Percentiles rank a stretch among this genome's conserved stretches.
These are phyloP conservation scores for Dasyurus viverrinus DNA, from an alignment of 2,113 vertebrate species.

Conservation along the genomic window DNA sequence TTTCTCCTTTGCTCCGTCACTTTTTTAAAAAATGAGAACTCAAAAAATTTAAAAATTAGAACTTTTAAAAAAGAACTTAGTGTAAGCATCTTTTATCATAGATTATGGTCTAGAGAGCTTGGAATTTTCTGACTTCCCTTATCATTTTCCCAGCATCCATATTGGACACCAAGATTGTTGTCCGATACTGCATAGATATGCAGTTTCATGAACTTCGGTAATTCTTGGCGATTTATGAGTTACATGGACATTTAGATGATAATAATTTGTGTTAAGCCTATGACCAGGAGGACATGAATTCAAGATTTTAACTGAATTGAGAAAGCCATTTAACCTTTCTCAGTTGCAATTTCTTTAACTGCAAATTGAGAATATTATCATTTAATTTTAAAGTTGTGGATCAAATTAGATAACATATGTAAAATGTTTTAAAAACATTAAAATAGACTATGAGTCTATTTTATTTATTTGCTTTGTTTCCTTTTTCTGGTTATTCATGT, in stretches of 20 bases:
- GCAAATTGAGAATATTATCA: background rate
- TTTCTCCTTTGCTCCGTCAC: no score
- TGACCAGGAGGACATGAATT: background rate
- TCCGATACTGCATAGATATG: background rate
- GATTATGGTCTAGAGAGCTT: no score
- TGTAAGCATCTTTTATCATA: no score
- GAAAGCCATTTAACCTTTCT: background rate
- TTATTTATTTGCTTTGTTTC: no score
- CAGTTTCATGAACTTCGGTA: background rate
- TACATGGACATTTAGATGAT: background rate
- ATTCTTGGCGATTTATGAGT: background rate
- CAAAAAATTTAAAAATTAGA: no score
- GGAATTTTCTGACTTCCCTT: no score
- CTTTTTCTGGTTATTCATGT: no score
- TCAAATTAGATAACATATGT: background rate
- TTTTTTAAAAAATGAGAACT: no score
- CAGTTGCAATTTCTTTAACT: background rate
- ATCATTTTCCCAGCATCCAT: no score
- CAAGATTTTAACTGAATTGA: background rate
- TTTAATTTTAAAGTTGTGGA: background rate
- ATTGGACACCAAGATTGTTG: background rate
- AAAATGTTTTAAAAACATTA: background rate
- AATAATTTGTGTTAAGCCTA: background rate
- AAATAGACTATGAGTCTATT: background rate
- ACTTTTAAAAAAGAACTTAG: no score